Evolutionary conservation across 2,113 vertebrate genomes (phyloP), one percentile per base, ranked within the genome.

Genomic region (Oryzias curvinotus): DNA sequence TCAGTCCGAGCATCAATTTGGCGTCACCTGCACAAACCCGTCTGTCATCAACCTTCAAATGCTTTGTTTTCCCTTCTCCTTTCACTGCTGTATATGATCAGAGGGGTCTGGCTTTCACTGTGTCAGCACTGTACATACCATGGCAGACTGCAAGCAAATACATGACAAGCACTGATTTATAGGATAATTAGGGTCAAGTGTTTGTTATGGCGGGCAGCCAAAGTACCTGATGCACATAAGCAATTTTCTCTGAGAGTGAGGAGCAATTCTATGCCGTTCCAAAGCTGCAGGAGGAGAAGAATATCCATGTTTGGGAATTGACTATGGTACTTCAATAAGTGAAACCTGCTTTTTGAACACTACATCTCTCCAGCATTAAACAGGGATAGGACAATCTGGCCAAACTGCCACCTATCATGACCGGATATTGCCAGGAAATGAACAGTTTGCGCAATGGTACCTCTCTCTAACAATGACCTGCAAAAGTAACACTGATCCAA

Each of bases 101-200:
- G 70, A 68, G 62, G 47, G 70, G 62, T 71, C 85, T 85, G 88
- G 80, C 73, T 87, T 86, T 83, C 62, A 78, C 77, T 83, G 75
- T 77, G 73, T 87, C 80, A 82, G 71, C 70, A 54, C 73, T 62
- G 53, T 56, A 75, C 62, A 82, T 72, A 78, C 75, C 72, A 69
- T 65, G 62, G 80, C 64, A 71, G 68, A 69, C 74, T 75, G 43
- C 65, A 50, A 60, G 67, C 84, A 83, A 88, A 81, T 85, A 83
- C 46, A 68, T 36, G 77, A 80, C 77, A 79, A 77, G 68, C 62
- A 49, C 82, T 90, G 88, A 90, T 90, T 92, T 90, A 91, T 86
- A 86, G 83, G 79, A 85, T 88, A 90, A 90, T 90, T 89, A 88
- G 78, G 60, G 56, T 43, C 52, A n/a, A 18, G 68, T 77, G 80